These are phyloP conservation scores for Hoplodrina blanda DNA, from an alignment of 2,888 invertebrate genomes.

Conservation along the genomic window DNA sequence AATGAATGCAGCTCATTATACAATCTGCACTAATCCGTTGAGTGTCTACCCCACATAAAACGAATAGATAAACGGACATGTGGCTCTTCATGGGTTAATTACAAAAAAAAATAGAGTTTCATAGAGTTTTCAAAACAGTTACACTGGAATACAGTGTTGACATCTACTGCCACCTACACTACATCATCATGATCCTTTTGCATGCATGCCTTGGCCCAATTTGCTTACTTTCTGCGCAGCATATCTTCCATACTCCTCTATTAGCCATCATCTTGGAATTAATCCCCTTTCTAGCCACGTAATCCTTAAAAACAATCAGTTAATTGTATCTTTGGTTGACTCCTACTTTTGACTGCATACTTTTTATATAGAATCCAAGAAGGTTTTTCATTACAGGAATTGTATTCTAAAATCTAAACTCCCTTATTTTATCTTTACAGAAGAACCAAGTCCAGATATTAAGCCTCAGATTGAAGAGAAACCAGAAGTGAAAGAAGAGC, in stretches of 20 bases:
- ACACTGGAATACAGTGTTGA: neutral
- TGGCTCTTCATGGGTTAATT: neutral
- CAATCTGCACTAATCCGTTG: neutral
- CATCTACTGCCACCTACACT: neutral
- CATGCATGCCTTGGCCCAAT: neutral
- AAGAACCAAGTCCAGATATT: slow-evolving; percentile 48
- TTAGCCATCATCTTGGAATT: neutral
- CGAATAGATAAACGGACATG: too few species aligned
- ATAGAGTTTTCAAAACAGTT: neutral
- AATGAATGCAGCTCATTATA: neutral
- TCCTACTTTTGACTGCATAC: neutral
- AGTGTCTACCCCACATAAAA: too few species aligned
- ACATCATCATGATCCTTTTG: neutral
- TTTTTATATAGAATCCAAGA: neutral
- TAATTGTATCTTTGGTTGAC: neutral
- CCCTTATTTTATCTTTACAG: slow-evolving; percentile 29
- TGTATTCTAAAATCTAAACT: neutral
- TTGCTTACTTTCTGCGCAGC: neutral
- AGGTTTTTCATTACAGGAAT: neutral
- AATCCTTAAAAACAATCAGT: neutral
- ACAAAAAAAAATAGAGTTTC: neutral
- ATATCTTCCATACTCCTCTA: neutral
- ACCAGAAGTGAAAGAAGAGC: slow-evolving; percentile 44
- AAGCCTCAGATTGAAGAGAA: slow-evolving; percentile 18
- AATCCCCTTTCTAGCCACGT: neutral